A percentile compares a stretch with the other conserved stretches of the same genome.
phyloP scores from a whole-genome alignment of 1,140 invertebrate species.

The Drosophila sulfurigaster region DNA sequence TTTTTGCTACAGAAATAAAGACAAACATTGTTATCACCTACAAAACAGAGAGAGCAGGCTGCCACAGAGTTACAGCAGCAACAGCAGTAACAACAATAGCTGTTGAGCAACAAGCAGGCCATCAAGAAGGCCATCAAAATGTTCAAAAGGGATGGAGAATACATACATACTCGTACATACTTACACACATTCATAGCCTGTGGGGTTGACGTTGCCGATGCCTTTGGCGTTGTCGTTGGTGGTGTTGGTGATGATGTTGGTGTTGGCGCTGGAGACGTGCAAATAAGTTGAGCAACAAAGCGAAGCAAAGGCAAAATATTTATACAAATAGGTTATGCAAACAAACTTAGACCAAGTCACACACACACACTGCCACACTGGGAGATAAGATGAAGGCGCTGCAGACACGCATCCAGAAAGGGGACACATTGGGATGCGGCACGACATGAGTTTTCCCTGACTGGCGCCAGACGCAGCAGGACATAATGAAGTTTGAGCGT shows the following conservation, averaged over 20 bases:
- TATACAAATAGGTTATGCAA: constrained; percentile 84
- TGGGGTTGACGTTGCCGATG: constrained; percentile 3
- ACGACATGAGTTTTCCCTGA: constrained; percentile 60
- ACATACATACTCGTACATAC: too few species aligned
- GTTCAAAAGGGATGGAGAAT: not conserved
- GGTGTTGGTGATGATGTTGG: constrained; percentile 11
- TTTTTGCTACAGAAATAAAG: constrained; percentile 77
- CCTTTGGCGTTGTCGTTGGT: constrained; percentile 3
- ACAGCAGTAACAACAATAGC: not conserved
- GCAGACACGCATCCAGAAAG: constrained; percentile 12
- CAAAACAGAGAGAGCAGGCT: constrained; percentile 69
- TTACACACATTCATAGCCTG: not conserved
- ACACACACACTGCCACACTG: constrained; percentile 44
- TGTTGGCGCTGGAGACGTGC: constrained; percentile 51
- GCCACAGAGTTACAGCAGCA: constrained; percentile 16
- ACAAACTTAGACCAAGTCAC: constrained; percentile 82
- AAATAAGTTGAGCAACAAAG: constrained; percentile 79
- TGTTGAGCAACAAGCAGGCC: constrained; percentile 29
- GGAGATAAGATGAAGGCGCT: constrained; percentile 39
- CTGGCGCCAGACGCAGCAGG: constrained; percentile 79
- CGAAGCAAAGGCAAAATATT: constrained; percentile 76
- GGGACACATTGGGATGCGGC: constrained; percentile 33
- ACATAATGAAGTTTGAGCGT: constrained; percentile 81
- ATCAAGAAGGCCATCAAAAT: constrained; percentile 36
- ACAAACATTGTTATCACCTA: constrained; percentile 84